Base-by-base conservation (phyloP, 1,140 invertebrate genomes). In the Leucophenga varia region DNA sequence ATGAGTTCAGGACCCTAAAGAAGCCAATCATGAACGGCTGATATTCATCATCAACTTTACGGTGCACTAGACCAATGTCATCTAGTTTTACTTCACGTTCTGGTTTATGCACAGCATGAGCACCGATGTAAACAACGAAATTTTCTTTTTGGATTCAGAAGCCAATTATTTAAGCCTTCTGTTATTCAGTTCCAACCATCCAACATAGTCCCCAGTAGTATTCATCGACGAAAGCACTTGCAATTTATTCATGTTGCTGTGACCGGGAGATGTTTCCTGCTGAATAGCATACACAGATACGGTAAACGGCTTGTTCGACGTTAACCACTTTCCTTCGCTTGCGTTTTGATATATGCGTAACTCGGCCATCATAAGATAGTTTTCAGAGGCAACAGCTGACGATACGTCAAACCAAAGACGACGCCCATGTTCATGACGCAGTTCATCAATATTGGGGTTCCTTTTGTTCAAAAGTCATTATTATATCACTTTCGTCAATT, bases 341-440 rank as follows among this genome's bases (percentile, higher is more conserved):
- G 77, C 59, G 43, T 81, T 82, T 54, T 91, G 86, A 72, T 88
- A 95, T 2, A 97, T 77, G 30, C 91, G 79, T 10, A 97, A 75
- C 75, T 96, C 93, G 1, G 91, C 91, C 36, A 86, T 86, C 20
- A 94, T 84, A 14, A 95, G 82, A 6, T 82, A 83, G 58, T 93
- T 89, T 44, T 86, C 86, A 3, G 79, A 72, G 2, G 90, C 84
- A 6, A 95, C 85, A 63, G 95, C 90, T n/a, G n/a, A n/a, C 3
- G 86, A 83, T 7, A 94, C 86, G 72, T 96, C 91, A 74, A 97
- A 97, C 89, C 90, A 96, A 12, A 95, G 83, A 31, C 89, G 82
- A 60, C 89, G 84, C 3, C 92, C 91, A 64, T 86, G 84, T 50
- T 91, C 89, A 61, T 94, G 91, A 2, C 90, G 81, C 21, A 90